Conservation (phyloP, 2,888 invertebrate species). For the Lacanobia oleracea region DNA sequence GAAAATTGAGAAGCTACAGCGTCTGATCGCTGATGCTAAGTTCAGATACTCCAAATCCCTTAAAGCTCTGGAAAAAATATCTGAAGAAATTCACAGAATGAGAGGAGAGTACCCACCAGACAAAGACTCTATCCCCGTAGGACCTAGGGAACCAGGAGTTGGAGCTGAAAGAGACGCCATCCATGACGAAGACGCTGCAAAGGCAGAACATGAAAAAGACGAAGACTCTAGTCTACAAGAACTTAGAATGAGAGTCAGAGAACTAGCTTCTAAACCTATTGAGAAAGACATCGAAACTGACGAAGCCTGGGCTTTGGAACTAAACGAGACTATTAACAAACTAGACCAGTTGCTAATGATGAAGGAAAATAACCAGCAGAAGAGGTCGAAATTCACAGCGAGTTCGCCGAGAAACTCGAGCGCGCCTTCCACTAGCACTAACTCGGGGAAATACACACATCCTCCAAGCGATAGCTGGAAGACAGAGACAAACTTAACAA, state of each 20-base stretch:
- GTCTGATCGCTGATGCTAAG: conserved; percentile 95
- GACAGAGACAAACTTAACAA: conserved; percentile 76
- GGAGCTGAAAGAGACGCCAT: conserved; percentile 92
- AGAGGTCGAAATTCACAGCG: conserved; percentile 86
- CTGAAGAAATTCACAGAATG: conserved; percentile 96
- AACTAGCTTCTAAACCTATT: conserved; percentile 93
- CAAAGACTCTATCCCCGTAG: conserved; percentile 86
- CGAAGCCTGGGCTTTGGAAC: conserved; percentile 94
- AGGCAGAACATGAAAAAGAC: conserved; percentile 80
- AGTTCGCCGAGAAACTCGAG: conserved; percentile 82
- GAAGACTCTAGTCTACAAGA: conserved; percentile 92
- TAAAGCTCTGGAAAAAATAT: conserved; percentile 96
- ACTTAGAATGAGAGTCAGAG: conserved; percentile 92
- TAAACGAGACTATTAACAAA: conserved; percentile 94
- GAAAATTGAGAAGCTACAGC: conserved; percentile 95
- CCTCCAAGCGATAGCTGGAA: conserved; percentile 82
- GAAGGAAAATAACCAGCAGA: conserved; percentile 91
- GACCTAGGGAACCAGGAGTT: conserved; percentile 93
- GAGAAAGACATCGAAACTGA: conserved; percentile 93
- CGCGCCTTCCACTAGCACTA: conserved; percentile 84
- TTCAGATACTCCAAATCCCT: conserved; percentile 95
- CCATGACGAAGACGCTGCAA: conserved; percentile 80
- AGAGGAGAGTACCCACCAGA: conserved; percentile 89
- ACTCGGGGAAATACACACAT: conserved; percentile 72
- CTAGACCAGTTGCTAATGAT: conserved; percentile 93